phyloP scores from a whole-genome alignment of 2,888 invertebrate genomes.

The Calameuta pallipes region DNA sequence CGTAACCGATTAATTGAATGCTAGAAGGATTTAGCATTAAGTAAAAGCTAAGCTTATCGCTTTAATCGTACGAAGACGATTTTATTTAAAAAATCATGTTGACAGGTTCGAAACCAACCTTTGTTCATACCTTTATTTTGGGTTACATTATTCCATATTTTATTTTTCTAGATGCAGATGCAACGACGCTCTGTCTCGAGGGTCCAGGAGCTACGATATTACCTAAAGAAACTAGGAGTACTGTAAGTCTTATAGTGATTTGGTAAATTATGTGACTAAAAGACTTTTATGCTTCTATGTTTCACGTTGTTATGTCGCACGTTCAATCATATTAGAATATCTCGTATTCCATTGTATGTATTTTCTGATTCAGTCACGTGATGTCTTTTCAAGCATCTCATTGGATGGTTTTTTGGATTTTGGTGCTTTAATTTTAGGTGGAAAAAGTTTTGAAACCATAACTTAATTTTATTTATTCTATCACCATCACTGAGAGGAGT shows the following conservation, averaged over 20 bases:
- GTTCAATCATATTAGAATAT: neutral
- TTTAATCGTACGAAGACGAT: neutral
- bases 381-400: neutral
- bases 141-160: neutral
- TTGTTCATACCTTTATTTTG: neutral
- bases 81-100: neutral
- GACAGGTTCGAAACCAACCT: neutral
- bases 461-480: neutral
- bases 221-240: neutral
- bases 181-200: slow-evolving; percentile 34
- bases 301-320: neutral
- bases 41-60: neutral
- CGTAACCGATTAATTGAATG: neutral
- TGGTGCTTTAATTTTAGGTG: neutral
- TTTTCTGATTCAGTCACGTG: neutral
- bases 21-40: neutral
- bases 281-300: neutral
- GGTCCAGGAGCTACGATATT: slow-evolving; percentile 21
- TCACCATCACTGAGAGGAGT: neutral
- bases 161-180: slow-evolving; percentile 35
- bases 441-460: neutral
- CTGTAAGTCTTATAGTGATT: neutral
- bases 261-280: neutral
- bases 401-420: neutral
- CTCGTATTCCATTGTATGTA: neutral